A percentile compares a stretch with the other conserved stretches of the same genome.
These are phyloP conservation scores for Nemotelus nigrinus DNA, from an alignment of 2,888 invertebrate species.

Conservation along the genomic window DNA sequence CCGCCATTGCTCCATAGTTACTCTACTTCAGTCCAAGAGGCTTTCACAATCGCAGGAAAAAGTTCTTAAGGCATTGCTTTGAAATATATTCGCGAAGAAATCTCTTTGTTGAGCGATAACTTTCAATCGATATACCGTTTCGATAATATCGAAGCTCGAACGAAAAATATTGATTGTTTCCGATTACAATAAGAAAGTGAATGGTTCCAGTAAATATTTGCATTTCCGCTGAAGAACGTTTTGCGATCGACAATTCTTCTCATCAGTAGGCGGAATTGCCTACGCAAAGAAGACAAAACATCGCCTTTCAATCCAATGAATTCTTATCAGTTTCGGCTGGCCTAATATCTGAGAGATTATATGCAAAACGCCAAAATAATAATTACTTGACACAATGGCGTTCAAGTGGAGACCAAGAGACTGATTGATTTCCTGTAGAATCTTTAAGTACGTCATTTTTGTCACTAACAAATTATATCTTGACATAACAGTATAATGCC, in stretches of 20 bases:
- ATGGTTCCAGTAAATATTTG: conserved; percentile 19
- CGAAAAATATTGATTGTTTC: conserved; percentile 36
- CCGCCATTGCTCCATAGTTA: conserved; percentile 12
- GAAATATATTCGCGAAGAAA: conserved; percentile 30
- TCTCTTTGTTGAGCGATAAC: conserved; percentile 14
- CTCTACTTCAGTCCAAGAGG: not conserved
- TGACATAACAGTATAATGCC: too few relatives aligned
- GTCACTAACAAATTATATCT: too few relatives aligned
- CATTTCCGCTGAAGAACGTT: conserved; percentile 9
- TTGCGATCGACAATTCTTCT: not conserved
- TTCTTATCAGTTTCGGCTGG: not conserved
- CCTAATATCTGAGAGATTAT: not conserved
- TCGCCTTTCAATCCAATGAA: too few relatives aligned
- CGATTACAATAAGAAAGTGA: conserved; percentile 21
- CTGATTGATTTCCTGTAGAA: too few relatives aligned
- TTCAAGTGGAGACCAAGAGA: not conserved
- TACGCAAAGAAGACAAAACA: too few relatives aligned
- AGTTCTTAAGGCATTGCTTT: conserved; percentile 20
- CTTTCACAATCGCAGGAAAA: not conserved
- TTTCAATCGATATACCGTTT: not conserved
- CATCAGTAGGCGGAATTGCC: too few relatives aligned
- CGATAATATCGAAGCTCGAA: conserved; percentile 10
- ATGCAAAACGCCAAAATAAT: not conserved
- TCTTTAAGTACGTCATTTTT: too few relatives aligned
- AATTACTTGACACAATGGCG: conserved; percentile 12